Evolutionary conservation across 2,113 vertebrate genomes (phyloP), one percentile per base, ranked within the genome.

Genomic region (Urocynchramus pylzowi): DNA sequence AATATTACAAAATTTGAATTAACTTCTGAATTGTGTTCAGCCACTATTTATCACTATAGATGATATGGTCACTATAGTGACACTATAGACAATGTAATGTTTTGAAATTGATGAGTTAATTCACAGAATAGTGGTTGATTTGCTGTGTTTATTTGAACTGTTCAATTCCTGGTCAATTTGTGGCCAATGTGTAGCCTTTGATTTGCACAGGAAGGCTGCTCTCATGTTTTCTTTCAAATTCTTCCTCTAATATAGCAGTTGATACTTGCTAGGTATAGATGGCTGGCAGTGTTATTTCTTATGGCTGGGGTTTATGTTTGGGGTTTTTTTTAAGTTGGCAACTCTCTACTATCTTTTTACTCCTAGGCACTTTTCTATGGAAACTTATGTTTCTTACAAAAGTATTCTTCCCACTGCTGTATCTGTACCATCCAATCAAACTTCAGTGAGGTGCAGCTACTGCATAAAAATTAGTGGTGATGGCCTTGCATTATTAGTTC

Each of bases 301-400:
- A 19, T 41, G 15, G 5, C 1, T 65, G 6, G 7, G 4, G 12
- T 52, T 70, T 68, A 22, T 37, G 10, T 39, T 47, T 30, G 45
- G 3, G 1, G 0, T 35, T 37, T 70, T 7, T 71, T 79, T 68
- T 12, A 42, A 65, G 19, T 37, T 86, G 44, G 2, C 20, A 49
- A 2, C 19, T 75, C 52, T 53, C 16, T 53, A 12, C 20, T 45
- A 0, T 47, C 6, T 83, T 6, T 54, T 10, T 57, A 12, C 16
- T 21, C 0, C 0, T 42, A 16, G 15, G 33, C 7, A 6, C 19
- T 39, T 67, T 15, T 42, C 13, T 39, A 1, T 60, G 20, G 67
- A 71, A 92, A 54, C 8, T 4, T 47, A 13, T 1, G 28, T 77
- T 64, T 87, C 39, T 84, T 47, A 5, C 1, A 4, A 3, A 3